A percentile compares a stretch with the other conserved stretches of the same genome.
These are phyloP conservation scores for Drosophila orosa DNA, from an alignment of 1,140 invertebrate genomes.

Conservation along the genomic window DNA sequence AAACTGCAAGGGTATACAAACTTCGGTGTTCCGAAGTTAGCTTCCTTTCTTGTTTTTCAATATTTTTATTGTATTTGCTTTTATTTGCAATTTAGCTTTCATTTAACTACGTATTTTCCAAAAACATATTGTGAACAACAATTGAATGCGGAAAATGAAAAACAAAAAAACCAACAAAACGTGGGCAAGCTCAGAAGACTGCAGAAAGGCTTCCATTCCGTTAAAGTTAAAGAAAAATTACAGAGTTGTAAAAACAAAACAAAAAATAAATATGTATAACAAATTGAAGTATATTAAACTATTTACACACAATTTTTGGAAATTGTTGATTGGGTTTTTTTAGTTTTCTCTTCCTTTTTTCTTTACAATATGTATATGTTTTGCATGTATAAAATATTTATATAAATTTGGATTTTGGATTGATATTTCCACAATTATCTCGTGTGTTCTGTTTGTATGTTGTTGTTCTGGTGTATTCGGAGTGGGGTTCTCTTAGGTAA, in stretches of 20 bases:
- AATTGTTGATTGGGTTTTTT: slow-evolving; percentile 44
- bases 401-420: slow-evolving; percentile 63
- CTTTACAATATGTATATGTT: slow-evolving; percentile 64
- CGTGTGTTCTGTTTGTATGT: slow-evolving; percentile 36
- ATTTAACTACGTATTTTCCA: slow-evolving; percentile 77
- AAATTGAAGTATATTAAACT: slow-evolving; percentile 66
- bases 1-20: too few species aligned
- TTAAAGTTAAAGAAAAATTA: slow-evolving; percentile 15
- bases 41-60: too few species aligned
- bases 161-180: slow-evolving; percentile 61
- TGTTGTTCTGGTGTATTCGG: slow-evolving; percentile 38
- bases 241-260: slow-evolving; percentile 24
- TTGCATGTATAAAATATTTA: slow-evolving; percentile 77
- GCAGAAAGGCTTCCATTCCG: slow-evolving; percentile 16
- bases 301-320: slow-evolving; percentile 71
- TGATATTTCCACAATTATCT: slow-evolving; percentile 72
- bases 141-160: slow-evolving; percentile 58
- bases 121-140: slow-evolving; percentile 70
- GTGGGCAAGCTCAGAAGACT: slow-evolving; percentile 22
- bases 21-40: too few species aligned
- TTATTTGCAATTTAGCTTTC: slow-evolving; percentile 80
- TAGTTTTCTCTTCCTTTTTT: slow-evolving; percentile 32
- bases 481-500: slow-evolving; percentile 51
- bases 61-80: slow-evolving; percentile 75
- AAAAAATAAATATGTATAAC: slow-evolving; percentile 40